Evolutionary conservation across 2,797 vertebrate species (phyloP).

Genomic region (Manis crassicaudata): DNA sequence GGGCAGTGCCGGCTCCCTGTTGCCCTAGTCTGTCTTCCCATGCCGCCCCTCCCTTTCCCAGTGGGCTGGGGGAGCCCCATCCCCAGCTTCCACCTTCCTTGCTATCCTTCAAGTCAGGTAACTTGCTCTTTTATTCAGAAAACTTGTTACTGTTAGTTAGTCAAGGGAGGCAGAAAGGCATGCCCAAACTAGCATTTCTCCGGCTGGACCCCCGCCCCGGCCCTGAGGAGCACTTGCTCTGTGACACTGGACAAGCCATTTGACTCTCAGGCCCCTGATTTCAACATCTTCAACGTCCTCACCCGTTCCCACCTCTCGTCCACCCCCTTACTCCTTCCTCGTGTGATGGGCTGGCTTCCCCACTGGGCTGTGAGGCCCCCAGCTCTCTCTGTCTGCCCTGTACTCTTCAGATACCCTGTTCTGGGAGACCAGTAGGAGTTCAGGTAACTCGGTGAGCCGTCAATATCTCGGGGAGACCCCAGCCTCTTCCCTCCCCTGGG

Average conservation of each 20-base stretch:
- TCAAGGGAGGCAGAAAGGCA: background rate
- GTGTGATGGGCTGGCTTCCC: background rate
- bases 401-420: background rate
- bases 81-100: background rate
- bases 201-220: background rate
- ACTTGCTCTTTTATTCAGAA: background rate
- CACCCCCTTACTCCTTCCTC: background rate
- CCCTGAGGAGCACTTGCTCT: accelerated
- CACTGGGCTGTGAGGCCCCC: background rate
- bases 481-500: background rate
- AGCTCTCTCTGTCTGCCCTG: accelerated
- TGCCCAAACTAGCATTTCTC: background rate
- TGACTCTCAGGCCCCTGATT: background rate
- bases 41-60: background rate
- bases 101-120: background rate
- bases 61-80: accelerated
- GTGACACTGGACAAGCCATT: background rate
- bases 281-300: background rate
- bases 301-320: accelerated
- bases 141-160: background rate
- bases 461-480: background rate
- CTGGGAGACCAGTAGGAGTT: background rate
- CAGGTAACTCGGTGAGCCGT: background rate
- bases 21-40: background rate
- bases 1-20: accelerated